Conservation (phyloP, 2,888 invertebrate genomes). For the Lasioglossum villosulum region DNA sequence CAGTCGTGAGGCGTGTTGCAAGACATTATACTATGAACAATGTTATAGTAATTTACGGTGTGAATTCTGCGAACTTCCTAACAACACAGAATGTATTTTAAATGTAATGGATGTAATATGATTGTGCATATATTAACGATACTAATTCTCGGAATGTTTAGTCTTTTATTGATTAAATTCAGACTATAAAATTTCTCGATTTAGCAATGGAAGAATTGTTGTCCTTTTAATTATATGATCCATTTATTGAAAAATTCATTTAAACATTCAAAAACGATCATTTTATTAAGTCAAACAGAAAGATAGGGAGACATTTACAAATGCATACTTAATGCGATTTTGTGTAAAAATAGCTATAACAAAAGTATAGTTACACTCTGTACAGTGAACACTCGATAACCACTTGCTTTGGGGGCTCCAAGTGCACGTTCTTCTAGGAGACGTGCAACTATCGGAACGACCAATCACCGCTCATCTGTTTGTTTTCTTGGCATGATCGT, state of each 20-base stretch:
- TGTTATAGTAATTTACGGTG: constrained; percentile 10
- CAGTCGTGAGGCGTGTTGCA: constrained; percentile 37
- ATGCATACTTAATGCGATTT: neutral
- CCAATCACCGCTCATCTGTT: neutral
- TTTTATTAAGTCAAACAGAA: neutral
- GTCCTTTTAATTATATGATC: neutral
- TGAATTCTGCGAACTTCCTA: constrained; percentile 10
- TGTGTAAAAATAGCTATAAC: neutral
- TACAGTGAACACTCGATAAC: neutral
- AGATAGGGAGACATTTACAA: neutral
- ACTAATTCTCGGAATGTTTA: neutral
- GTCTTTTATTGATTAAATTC: too few species aligned
- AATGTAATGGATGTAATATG: neutral
- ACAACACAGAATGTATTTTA: neutral
- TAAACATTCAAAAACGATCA: neutral
- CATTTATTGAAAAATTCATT: neutral
- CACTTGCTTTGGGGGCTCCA: neutral
- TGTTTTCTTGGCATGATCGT: neutral
- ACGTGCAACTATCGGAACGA: neutral
- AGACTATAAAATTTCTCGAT: neutral
- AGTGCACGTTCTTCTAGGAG: neutral
- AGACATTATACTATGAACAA: constrained; percentile 18
- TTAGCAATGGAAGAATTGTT: neutral
- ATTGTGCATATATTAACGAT: neutral
- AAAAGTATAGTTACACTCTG: neutral